phyloP scores from a whole-genome alignment of 2,797 vertebrate species.

The Hipposideros larvatus region DNA sequence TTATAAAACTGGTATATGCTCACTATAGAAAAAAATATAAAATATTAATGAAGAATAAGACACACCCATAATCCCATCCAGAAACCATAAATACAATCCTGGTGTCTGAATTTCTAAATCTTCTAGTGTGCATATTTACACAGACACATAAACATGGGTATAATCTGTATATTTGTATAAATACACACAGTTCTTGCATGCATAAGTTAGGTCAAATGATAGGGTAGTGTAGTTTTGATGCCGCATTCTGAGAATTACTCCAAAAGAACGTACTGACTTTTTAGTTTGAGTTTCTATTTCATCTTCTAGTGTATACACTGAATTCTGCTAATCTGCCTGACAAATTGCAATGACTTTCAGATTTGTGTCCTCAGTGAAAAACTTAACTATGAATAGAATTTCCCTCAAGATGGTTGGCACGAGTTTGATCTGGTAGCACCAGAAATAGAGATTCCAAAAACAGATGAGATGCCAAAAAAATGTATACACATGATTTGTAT shows the following conservation, averaged over 20 bases:
- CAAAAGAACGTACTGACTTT: constrained; percentile 56
- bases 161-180: neutral
- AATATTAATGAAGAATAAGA: neutral
- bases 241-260: neutral
- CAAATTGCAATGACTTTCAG: constrained; percentile 46
- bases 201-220: neutral
- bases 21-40: constrained; percentile 22
- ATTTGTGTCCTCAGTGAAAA: constrained; percentile 60
- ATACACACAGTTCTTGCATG: neutral
- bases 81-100: neutral
- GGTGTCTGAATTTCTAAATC: neutral
- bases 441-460: constrained; percentile 57
- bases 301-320: neutral
- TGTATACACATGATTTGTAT: too few species aligned
- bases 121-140: neutral
- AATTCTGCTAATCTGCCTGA: constrained; percentile 56
- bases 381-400: constrained; percentile 56
- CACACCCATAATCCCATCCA: neutral
- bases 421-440: constrained; percentile 32
- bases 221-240: neutral
- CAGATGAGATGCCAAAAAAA: neutral
- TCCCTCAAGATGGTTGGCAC: neutral
- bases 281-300: constrained; percentile 41
- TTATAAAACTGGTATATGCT: constrained; percentile 22
- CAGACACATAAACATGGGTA: neutral